Base-by-base conservation (phyloP, 2,113 vertebrate species). In the Rhea pennata region DNA sequence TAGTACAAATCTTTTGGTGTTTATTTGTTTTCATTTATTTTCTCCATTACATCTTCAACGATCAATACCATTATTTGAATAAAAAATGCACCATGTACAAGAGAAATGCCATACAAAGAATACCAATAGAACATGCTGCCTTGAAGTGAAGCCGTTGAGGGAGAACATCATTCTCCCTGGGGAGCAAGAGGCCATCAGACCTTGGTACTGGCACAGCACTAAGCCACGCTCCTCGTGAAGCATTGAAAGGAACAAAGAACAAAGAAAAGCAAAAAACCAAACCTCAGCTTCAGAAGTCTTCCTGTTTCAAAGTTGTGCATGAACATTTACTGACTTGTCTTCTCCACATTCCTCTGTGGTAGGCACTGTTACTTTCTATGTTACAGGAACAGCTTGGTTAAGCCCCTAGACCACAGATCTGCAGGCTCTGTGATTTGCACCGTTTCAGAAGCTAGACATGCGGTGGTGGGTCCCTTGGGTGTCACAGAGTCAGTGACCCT, bases 61-160 rank as follows among this genome's bases (percentile, higher is more conserved):
- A 96, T 96, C 95, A 14, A 94, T 95, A 95, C 31, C 58, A 3
- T 36, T 17, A 94, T 97, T 96, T 96, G 96, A 95, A 97, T 96
- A 92, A 96, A 96, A 17, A 94, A 93, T 31, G 76, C 96, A 19
- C 86, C 50, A 12, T 8, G 81, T 71, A 8, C 50, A 3, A 58
- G 88, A 94, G 87, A 8, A 67, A 62, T 4, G 67, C 59, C 78
- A 40, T 1, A 5, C 54, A 1, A 70, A 83, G 92, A 88, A 87
- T 87, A 80, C 79, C 89, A 93, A 93, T 76, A 21, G 84, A 58
- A 83, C 3, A 1, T 0, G 0, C 48, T 29, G 77, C 96, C 94
- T 94, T 87, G 93, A 96, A 97, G 96, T 39, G 61, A 39, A 88
- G 83, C 66, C 65, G 27, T 13, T 0, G 46, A 90, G 88, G 78